Conservation (phyloP, 2,888 invertebrate species). For the Nyleta sp. region DNA sequence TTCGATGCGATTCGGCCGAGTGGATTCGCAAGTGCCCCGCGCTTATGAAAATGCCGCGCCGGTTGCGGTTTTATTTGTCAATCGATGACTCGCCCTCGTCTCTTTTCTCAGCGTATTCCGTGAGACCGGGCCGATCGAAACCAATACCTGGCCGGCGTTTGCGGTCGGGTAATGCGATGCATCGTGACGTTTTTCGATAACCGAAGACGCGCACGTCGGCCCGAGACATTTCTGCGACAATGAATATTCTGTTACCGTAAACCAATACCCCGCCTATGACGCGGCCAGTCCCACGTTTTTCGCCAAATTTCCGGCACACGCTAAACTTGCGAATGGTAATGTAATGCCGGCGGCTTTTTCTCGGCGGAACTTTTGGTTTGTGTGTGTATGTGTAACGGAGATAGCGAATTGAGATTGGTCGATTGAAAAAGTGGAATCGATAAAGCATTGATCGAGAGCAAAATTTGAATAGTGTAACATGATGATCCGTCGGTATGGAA, state of each 20-base stretch:
- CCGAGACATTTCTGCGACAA: slow-evolving; percentile 35
- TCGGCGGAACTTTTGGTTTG: too few species aligned
- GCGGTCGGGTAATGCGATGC: slow-evolving; percentile 61
- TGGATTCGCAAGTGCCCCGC: too few species aligned
- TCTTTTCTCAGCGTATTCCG: slow-evolving; percentile 22
- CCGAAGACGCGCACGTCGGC: slow-evolving; percentile 18
- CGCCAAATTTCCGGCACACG: slow-evolving; percentile 41
- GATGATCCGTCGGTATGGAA: too few species aligned
- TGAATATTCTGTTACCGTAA: slow-evolving; percentile 60
- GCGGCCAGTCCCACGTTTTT: slow-evolving; percentile 43
- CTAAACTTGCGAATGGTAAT: slow-evolving; percentile 44
- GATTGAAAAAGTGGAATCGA: too few species aligned
- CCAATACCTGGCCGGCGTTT: slow-evolving; percentile 33
- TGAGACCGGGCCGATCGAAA: slow-evolving; percentile 27
- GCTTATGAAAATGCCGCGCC: too few species aligned
- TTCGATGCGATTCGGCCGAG: too few species aligned
- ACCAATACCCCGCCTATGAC: slow-evolving; percentile 46
- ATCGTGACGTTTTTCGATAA: slow-evolving; percentile 47
- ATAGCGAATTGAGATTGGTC: too few species aligned
- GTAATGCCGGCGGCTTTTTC: slow-evolving; percentile 16
- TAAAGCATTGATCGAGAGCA: too few species aligned
- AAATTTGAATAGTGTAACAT: too few species aligned
- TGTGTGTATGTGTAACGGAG: too few species aligned
- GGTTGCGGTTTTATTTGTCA: background rate
- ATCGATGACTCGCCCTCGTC: slow-evolving; percentile 35